Evolutionary conservation across 2,797 vertebrate species (phyloP).

Genomic region (Phataginus tetradactyla): DNA sequence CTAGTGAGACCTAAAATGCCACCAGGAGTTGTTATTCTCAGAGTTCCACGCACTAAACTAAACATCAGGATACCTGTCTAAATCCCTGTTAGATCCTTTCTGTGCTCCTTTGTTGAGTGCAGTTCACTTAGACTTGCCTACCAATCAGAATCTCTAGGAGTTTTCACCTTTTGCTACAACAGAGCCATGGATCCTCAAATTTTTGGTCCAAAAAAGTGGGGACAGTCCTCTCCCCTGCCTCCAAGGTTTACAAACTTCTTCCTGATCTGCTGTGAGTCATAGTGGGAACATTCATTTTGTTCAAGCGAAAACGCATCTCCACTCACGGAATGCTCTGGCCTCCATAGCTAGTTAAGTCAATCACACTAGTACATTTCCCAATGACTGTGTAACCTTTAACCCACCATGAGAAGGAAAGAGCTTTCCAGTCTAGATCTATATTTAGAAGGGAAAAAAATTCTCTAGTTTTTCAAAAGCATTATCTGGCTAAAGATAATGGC

Average conservation of each 20-base stretch:
- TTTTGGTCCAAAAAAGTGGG: background rate
- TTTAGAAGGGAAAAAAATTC: background rate
- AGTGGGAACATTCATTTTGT: background rate
- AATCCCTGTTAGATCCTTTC: background rate
- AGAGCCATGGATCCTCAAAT: background rate
- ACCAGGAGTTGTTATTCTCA: background rate
- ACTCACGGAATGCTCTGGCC: background rate
- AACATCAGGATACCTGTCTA: background rate
- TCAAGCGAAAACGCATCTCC: background rate
- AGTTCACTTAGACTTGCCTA: background rate
- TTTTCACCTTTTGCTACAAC: background rate
- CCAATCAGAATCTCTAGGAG: background rate
- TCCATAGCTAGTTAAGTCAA: background rate
- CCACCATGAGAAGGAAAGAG: background rate
- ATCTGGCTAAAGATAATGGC: background rate
- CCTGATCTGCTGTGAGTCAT: background rate
- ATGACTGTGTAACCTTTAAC: background rate
- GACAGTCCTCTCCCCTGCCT: background rate
- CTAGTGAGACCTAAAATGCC: background rate
- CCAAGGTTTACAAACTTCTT: background rate
- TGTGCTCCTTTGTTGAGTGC: background rate
- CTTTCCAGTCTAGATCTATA: background rate
- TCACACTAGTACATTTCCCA: background rate
- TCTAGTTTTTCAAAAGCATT: background rate
- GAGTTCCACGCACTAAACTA: background rate